A percentile compares a stretch with the other conserved stretches of the same genome.
These are phyloP conservation scores for Limnephilus marmoratus DNA, from an alignment of 2,888 invertebrate species.

Conservation along the genomic window DNA sequence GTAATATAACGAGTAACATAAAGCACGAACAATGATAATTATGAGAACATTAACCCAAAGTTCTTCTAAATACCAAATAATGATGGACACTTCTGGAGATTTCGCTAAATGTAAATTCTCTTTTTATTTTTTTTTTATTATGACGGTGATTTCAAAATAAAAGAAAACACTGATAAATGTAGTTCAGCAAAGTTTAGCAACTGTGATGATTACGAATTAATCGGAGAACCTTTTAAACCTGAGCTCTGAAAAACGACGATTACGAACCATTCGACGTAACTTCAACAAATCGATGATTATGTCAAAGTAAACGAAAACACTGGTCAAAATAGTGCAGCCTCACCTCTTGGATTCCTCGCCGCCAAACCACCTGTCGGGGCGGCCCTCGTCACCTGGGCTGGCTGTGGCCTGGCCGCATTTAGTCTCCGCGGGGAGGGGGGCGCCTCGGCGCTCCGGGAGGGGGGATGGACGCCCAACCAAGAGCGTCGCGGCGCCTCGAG, in stretches of 20 bases:
- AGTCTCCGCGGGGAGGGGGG: slow-evolving; percentile 40
- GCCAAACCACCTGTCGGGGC: slow-evolving; percentile 51
- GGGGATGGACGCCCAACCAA: slow-evolving; percentile 68
- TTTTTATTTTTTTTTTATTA: too few species aligned
- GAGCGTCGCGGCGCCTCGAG: slow-evolving; percentile 76
- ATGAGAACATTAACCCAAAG: too few species aligned
- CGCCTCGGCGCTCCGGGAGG: slow-evolving; percentile 67
- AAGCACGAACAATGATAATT: too few species aligned
- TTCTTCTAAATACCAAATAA: too few species aligned
- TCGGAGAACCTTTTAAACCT: neutral
- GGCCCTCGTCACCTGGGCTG: slow-evolving; percentile 43
- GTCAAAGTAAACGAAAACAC: neutral
- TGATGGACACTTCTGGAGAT: too few species aligned
- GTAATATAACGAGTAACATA: too few species aligned
- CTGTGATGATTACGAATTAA: too few species aligned
- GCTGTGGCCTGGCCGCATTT: slow-evolving; percentile 45
- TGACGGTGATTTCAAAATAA: too few species aligned
- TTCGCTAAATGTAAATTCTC: too few species aligned
- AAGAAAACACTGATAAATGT: too few species aligned
- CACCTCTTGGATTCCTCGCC: neutral
- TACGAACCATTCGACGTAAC: neutral
- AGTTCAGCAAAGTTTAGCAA: too few species aligned
- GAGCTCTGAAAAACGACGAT: neutral
- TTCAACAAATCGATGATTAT: neutral
- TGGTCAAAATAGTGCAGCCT: neutral